These are phyloP conservation scores for Ernsta delagoae DNA, from an alignment of 2,888 invertebrate genomes.

Conservation along the genomic window DNA sequence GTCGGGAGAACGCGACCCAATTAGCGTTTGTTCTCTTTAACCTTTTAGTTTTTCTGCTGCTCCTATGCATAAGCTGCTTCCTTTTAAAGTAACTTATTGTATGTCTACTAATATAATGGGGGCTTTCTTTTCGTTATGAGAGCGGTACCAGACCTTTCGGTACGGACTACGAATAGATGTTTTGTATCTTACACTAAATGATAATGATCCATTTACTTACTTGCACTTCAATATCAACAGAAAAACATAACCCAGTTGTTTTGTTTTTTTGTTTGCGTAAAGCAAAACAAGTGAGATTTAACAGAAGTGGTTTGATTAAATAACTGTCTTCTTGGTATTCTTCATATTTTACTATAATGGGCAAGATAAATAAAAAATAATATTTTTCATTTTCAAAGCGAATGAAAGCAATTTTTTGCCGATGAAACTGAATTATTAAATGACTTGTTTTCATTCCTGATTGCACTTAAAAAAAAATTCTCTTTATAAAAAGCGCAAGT, in stretches of 20 bases:
- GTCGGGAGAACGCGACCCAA: constrained; percentile 28
- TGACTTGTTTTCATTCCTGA: background rate
- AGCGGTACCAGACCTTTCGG: background rate
- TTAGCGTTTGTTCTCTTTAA: constrained; percentile 31
- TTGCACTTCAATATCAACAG: no score
- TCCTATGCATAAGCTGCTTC: constrained; percentile 4
- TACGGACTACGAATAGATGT: background rate
- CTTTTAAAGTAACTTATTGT: background rate
- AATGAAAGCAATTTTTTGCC: background rate
- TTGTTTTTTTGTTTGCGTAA: background rate
- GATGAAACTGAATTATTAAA: background rate
- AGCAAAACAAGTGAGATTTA: background rate
- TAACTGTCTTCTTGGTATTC: background rate
- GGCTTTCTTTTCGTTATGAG: background rate
- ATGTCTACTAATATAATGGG: background rate
- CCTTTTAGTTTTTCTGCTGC: constrained; percentile 24
- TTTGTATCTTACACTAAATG: background rate
- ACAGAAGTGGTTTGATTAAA: background rate
- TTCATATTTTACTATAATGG: background rate
- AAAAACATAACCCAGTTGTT: no score
- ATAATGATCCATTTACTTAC: no score
- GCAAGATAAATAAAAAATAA: background rate
- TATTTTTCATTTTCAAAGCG: constrained; percentile 1
- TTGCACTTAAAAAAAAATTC: no score
- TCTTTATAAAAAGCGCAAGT: no score